phyloP scores from a whole-genome alignment of 2,888 invertebrate species.

The Stegana nigrithorax region DNA sequence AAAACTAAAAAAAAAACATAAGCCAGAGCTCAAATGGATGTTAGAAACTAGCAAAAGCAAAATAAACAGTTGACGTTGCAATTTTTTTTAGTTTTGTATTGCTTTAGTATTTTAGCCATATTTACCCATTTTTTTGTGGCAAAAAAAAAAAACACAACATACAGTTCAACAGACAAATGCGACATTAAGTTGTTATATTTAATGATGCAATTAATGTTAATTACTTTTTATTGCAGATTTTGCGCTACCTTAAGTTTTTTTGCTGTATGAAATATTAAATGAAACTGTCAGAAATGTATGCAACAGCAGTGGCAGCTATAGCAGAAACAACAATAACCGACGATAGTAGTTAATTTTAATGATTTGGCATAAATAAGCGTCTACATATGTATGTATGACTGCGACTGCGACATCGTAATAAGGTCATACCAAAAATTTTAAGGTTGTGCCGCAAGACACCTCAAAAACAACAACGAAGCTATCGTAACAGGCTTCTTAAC shows the following conservation, averaged over 20 bases:
- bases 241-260: no score
- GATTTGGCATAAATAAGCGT: slow-evolving; percentile 1
- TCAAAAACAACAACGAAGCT: no score
- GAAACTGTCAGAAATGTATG: no score
- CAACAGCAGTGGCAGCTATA: no score
- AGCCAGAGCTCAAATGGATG: no score
- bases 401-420: no score
- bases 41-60: no score
- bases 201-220: slow-evolving; percentile 57
- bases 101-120: no score
- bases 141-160: neutral
- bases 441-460: slow-evolving; percentile 2
- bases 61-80: no score
- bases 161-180: slow-evolving; percentile 30
- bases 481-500: no score
- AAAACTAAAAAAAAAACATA: no score
- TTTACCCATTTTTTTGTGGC: neutral
- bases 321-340: neutral
- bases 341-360: neutral
- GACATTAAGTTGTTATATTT: slow-evolving; percentile 51
- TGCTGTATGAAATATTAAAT: neutral
- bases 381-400: no score
- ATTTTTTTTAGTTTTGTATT: neutral
- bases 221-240: slow-evolving; percentile 39
- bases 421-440: slow-evolving; percentile 15